Conservation (phyloP, 2,797 vertebrate genomes). For the Schizothorax lantsangensis region DNA sequence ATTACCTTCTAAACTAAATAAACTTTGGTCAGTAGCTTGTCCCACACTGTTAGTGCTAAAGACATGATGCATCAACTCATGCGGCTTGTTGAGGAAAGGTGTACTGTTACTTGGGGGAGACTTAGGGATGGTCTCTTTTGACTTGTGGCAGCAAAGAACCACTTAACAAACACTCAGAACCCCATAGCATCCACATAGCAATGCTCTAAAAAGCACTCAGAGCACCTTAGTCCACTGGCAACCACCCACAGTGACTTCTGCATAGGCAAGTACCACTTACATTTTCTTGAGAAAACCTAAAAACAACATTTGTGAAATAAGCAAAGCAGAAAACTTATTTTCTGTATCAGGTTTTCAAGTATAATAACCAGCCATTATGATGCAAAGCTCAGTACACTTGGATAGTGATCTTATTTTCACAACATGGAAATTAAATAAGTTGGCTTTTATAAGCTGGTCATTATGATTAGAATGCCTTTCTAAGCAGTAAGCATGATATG, state of each 20-base stretch:
- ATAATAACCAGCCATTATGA: background rate
- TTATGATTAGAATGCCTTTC: slow-evolving; percentile 34
- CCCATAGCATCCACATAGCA: background rate
- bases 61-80: background rate
- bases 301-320: background rate
- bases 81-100: background rate
- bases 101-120: background rate
- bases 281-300: background rate
- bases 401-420: slow-evolving; percentile 35
- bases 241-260: background rate
- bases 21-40: background rate
- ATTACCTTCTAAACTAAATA: background rate
- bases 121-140: background rate
- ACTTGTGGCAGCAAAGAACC: background rate
- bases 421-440: slow-evolving; percentile 62
- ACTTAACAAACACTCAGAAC: background rate
- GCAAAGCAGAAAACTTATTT: background rate
- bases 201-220: background rate
- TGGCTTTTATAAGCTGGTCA: slow-evolving; percentile 57
- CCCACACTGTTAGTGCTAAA: background rate
- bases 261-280: background rate
- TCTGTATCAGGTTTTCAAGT: background rate
- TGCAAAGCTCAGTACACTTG: background rate
- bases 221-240: background rate
- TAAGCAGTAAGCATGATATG: slow-evolving; percentile 26